These are phyloP conservation scores for Noturus placidus DNA, from an alignment of 2,113 vertebrate genomes.

Conservation along the genomic window DNA sequence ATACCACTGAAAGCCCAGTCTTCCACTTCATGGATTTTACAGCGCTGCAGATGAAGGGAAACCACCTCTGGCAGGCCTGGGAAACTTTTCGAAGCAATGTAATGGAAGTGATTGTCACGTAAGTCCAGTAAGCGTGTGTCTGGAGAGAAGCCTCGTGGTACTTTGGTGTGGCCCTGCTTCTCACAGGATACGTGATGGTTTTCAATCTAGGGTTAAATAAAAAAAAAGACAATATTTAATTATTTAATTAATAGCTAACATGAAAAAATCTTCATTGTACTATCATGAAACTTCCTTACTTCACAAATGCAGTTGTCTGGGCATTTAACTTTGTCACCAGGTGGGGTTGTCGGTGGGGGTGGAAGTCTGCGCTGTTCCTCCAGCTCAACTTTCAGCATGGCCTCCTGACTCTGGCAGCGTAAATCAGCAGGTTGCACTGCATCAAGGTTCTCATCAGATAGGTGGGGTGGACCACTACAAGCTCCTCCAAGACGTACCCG, in stretches of 20 bases:
- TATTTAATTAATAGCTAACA: neutral
- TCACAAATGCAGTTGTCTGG: slow-evolving; percentile 79
- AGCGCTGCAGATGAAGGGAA: slow-evolving; percentile 89
- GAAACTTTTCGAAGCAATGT: slow-evolving; percentile 77
- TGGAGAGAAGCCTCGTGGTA: slow-evolving; percentile 81
- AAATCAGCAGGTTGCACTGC: slow-evolving; percentile 75
- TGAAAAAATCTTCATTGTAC: neutral
- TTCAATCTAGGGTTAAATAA: slow-evolving; percentile 57
- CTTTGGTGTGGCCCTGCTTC: slow-evolving; percentile 72
- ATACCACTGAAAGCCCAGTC: slow-evolving; percentile 79
- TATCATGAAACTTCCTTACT: slow-evolving; percentile 51
- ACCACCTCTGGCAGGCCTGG: slow-evolving; percentile 73
- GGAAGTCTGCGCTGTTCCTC: slow-evolving; percentile 59
- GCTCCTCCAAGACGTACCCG: slow-evolving; percentile 73
- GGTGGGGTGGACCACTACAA: slow-evolving; percentile 74
- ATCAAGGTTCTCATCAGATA: slow-evolving; percentile 79
- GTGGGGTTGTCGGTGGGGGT: neutral
- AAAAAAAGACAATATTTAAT: neutral
- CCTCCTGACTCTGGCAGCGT: slow-evolving; percentile 74
- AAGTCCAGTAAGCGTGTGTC: slow-evolving; percentile 83
- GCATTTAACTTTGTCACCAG: slow-evolving; percentile 67
- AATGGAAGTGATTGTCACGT: slow-evolving; percentile 76
- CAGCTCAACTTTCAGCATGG: slow-evolving; percentile 70
- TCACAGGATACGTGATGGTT: slow-evolving; percentile 80
- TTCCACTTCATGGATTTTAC: slow-evolving; percentile 73